A percentile compares a stretch with the other conserved stretches of the same genome.
These are phyloP conservation scores for Hyposoter didymator DNA, from an alignment of 2,888 invertebrate species.

Conservation along the genomic window DNA sequence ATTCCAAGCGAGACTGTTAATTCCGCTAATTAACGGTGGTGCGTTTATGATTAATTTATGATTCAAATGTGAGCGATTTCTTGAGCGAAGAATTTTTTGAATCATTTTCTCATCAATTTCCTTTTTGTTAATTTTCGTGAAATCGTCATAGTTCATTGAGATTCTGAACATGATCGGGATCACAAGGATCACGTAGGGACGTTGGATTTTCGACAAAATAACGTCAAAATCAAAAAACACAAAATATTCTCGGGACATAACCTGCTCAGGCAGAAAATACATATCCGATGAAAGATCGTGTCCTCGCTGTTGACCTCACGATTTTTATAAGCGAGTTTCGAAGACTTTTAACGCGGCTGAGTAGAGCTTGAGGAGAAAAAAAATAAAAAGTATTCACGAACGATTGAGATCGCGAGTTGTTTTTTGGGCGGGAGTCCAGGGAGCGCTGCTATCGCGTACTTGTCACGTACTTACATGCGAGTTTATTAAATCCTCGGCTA, in stretches of 20 bases:
- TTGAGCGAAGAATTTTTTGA: background rate
- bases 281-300: slow-evolving; percentile 66
- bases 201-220: slow-evolving; percentile 13
- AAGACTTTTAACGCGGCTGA: slow-evolving; percentile 47
- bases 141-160: slow-evolving; percentile 35
- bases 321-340: slow-evolving; percentile 55
- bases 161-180: slow-evolving; percentile 32
- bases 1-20: background rate
- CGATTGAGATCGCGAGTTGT: slow-evolving; percentile 59
- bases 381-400: slow-evolving; percentile 32
- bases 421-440: slow-evolving; percentile 39
- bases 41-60: background rate
- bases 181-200: slow-evolving; percentile 43
- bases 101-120: background rate
- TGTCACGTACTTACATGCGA: slow-evolving; percentile 43
- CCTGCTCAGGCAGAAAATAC: slow-evolving; percentile 43
- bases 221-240: background rate
- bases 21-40: background rate
- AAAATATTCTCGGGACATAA: slow-evolving; percentile 40
- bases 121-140: background rate
- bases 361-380: slow-evolving; percentile 28
- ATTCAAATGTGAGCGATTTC: background rate
- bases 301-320: slow-evolving; percentile 47
- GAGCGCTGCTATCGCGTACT: slow-evolving; percentile 50
- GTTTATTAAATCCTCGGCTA: slow-evolving; percentile 9